Percentiles rank a stretch among this genome's conserved stretches.
Evolutionary conservation across 2,797 vertebrate species (phyloP).

Genomic region (Eremophila alpestris): DNA sequence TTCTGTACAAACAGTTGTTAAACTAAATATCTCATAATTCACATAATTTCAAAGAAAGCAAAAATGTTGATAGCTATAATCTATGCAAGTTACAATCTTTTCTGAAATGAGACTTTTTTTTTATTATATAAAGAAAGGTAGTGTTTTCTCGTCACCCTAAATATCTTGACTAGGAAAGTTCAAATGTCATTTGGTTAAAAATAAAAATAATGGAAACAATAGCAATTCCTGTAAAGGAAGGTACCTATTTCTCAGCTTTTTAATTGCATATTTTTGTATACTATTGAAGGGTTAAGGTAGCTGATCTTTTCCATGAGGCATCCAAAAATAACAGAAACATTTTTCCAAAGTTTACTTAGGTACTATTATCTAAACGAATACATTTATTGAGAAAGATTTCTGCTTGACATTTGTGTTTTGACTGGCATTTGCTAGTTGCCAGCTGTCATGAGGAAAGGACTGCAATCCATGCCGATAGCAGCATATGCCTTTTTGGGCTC

Average conservation of each 20-base stretch:
- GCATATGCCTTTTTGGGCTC: constrained; percentile 80
- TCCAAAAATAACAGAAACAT: neutral
- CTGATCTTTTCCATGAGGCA: neutral
- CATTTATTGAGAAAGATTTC: constrained; percentile 75
- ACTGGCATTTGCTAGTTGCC: constrained; percentile 86
- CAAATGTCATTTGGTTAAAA: neutral
- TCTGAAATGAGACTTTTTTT: neutral
- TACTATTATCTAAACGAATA: constrained; percentile 49
- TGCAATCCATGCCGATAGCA: constrained; percentile 72
- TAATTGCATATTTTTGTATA: neutral
- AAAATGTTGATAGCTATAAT: neutral
- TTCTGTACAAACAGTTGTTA: neutral
- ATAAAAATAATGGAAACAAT: neutral
- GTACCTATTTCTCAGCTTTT: neutral
- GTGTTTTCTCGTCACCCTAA: neutral
- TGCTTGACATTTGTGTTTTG: constrained; percentile 81
- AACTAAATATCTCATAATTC: neutral
- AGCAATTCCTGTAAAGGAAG: neutral
- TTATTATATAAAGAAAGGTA: neutral
- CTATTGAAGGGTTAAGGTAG: neutral
- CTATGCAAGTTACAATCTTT: neutral
- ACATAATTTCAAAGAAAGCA: neutral
- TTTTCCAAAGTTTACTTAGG: constrained; percentile 39
- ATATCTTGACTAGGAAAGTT: neutral
- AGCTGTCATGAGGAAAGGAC: constrained; percentile 82